Evolutionary conservation across 1,140 invertebrate species (phyloP).

Genomic region (Listronotus oregonensis): DNA sequence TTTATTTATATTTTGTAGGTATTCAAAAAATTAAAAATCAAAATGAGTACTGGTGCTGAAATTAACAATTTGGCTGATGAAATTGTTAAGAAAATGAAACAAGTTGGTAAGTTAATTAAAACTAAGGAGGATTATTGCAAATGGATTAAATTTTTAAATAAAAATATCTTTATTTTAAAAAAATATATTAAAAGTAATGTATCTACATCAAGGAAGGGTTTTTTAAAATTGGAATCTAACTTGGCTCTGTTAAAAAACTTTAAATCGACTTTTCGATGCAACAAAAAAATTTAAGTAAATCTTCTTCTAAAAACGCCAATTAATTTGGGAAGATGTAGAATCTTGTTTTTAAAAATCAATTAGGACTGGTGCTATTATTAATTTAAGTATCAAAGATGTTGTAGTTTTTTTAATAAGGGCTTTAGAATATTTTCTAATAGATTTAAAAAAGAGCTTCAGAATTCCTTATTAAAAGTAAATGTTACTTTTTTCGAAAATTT

Average conservation of each 20-base stretch:
- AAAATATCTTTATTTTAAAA: constrained; percentile 3
- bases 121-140: constrained; percentile 6
- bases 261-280: too few species aligned
- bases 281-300: too few species aligned
- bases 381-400: constrained; percentile 33
- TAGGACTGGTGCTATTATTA: constrained; percentile 29
- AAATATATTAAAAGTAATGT: constrained; percentile 5
- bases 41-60: too few species aligned
- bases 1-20: too few species aligned
- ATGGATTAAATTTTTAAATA: constrained; percentile 11
- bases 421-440: constrained; percentile 13
- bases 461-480: neutral
- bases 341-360: constrained; percentile 25
- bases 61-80: too few species aligned
- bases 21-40: too few species aligned
- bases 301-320: too few species aligned
- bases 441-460: constrained; percentile 2
- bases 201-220: neutral
- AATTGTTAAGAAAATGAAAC: neutral
- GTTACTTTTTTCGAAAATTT: constrained; percentile 4
- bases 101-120: constrained; percentile 7
- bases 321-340: constrained; percentile 14
- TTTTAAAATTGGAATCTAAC: too few species aligned
- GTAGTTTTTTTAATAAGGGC: constrained; percentile 27
- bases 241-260: too few species aligned